phyloP scores from a whole-genome alignment of 30 jellyfish, hydroid and myxozoan genomes.

The Hydractinia echinata region DNA sequence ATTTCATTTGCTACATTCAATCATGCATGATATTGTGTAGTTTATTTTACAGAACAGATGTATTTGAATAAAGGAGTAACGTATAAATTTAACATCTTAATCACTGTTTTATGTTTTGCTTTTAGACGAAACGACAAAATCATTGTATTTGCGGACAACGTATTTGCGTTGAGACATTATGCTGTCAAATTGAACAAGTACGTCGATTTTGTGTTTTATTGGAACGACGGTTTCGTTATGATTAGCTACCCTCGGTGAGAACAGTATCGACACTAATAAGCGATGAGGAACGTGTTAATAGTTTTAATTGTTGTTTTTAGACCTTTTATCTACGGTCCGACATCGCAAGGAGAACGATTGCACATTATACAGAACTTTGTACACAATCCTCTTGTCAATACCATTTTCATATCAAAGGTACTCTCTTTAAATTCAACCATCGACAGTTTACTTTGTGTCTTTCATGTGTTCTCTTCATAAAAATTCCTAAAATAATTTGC shows the following conservation, averaged over 20 bases:
- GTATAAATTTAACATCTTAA: not conserved
- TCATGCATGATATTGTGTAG: no score
- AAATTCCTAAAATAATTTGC: no score
- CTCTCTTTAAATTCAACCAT: not conserved
- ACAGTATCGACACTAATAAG: not conserved
- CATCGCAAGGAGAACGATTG: slow-evolving; percentile 95
- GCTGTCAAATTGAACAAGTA: slow-evolving; percentile 92
- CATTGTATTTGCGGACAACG: slow-evolving; percentile 96
- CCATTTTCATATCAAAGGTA: slow-evolving; percentile 96
- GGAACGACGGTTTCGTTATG: not conserved
- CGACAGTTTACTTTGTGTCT: no score
- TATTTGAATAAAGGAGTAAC: no score
- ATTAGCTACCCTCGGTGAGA: not conserved
- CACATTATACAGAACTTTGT: slow-evolving; percentile 95
- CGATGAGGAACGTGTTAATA: no score
- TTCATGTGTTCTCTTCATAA: no score
- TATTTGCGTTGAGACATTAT: slow-evolving; percentile 92
- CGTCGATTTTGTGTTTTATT: slow-evolving; percentile 8
- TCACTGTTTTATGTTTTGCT: not conserved
- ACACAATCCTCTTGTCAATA: slow-evolving; percentile 86
- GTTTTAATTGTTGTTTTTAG: slow-evolving; percentile 22
- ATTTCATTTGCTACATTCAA: no score
- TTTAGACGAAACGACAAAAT: slow-evolving; percentile 94
- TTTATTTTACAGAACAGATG: no score
- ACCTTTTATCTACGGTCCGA: slow-evolving; percentile 96